Evolutionary conservation across 2,888 invertebrate genomes (phyloP), one percentile per base, ranked within the genome.

Genomic region (Pyrgus malvae): DNA sequence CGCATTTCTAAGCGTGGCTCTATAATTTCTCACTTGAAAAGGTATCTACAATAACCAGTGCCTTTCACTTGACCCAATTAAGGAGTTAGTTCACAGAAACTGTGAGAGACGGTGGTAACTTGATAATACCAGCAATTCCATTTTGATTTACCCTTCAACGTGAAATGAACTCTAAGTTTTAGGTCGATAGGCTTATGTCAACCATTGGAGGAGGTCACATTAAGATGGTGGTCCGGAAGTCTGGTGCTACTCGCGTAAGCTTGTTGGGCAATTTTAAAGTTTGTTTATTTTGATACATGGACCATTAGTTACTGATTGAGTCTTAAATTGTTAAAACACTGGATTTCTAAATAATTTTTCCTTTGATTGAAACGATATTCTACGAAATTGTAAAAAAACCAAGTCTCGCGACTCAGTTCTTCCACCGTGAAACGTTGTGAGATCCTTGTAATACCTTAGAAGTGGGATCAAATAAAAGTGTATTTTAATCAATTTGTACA

Each of bases 31-130:
- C 4, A 4, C 31, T 16, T 16, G 9, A 16, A 35, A 45, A 37
- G 37, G 37, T 25, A 40, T 25, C 27, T 12, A 48, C 38, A 40
- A 31, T 40, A 49, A 31, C 49, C 31, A 16, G 38, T 40, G 21
- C 38, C 37, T 49, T 12, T 49, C 40, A 29, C 48, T 55, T 50
- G 57, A 57, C 54, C 57, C 46, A 54, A 57, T 57, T 57, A 57
- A 49, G 37, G 40, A 57, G 54, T 54, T 55, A 40, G 49, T 54
- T 41, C 45, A 57, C 54, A 46, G 38, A 29, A 44, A 19, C 19
- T 38, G 27, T 48, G 38, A 29, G 38, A 40, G 48, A 38, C 48
- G 38, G 38, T 14, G 19, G 16, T 48, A 40, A 40, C 25, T 40
- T 40, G 48, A 37, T 48, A 37, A 29, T 21, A 12, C 31, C 12